Base-by-base conservation (phyloP, 2,797 vertebrate genomes). In the Labroides dimidiatus region DNA sequence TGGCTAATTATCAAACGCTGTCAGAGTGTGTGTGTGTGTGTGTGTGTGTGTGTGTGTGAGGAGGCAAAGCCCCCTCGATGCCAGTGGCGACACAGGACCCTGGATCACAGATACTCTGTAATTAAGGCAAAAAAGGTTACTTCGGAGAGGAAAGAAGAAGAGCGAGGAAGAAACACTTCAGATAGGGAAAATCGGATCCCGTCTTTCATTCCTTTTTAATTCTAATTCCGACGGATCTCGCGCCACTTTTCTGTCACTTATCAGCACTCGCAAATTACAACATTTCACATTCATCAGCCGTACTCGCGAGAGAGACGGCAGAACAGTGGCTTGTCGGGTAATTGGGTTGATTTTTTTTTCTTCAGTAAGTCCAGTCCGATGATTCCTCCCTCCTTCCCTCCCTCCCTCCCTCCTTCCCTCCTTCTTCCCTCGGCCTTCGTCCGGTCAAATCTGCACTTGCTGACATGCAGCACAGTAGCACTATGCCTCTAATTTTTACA, bases 1-100 rank as follows among this genome's bases (percentile, higher is more conserved):
- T 62, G 70, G 85, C 89, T 93, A 94, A 94, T 94, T 94, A 93
- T 93, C 89, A 84, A 87, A 88, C 81, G 82, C 66, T 65, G 85
- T 84, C 80, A 72, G 24, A 58, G 71, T 17, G 24, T 33, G 80
- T 48, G 66, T 64, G 37, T 62, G 47, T 17, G 24, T 33, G 80
- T 48, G n/a, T n/a, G 52, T 69, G 45, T 45, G 42, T 63, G 68
- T 57, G 59, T 75, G 66, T 64, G 37, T 62, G 47, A 45, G 27
- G 44, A 53, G 49, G 55, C 6, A 57, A 78, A 68, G 50, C 71
- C 54, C 54, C 72, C 57, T 20, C 11, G 68, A 78, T 72, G 58
- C 78, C 76, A 69, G 52, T 27, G 53, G 84, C 62, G 37, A 70
- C 50, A 33, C 72, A 83, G 81, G 84, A 88, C 84, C 78, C 71